A percentile compares a stretch with the other conserved stretches of the same genome.
Conservation (phyloP, 2,888 invertebrate genomes). For the Gasteruption jaculator region DNA sequence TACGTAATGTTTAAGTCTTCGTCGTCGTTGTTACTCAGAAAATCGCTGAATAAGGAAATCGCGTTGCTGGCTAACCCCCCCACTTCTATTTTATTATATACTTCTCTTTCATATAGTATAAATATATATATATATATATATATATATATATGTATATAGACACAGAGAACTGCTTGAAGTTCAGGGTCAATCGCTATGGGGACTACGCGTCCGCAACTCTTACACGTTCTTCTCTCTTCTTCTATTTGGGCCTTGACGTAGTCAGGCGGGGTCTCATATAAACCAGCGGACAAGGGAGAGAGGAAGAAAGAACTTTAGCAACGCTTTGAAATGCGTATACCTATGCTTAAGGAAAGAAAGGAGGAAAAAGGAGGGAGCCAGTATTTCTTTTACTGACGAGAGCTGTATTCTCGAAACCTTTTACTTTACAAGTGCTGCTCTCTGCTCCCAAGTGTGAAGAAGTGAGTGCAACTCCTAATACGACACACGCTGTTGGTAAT, state of each 20-base stretch:
- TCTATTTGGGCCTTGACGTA: conserved; percentile 45
- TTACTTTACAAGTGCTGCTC: conserved; percentile 38
- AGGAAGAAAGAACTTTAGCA: too few relatives aligned
- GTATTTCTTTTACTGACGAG: conserved; percentile 11
- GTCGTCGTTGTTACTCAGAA: conserved; percentile 33
- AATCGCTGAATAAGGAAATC: conserved; percentile 48
- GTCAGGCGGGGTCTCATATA: conserved; percentile 25
- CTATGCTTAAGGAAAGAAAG: too few relatives aligned
- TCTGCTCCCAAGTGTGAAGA: too few relatives aligned
- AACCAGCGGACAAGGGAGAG: conserved; percentile 24
- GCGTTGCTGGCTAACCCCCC: conserved; percentile 23
- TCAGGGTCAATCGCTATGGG: conserved; percentile 44
- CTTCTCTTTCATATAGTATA: too few relatives aligned
- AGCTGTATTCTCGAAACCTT: conserved; percentile 19
- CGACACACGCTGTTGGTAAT: conserved; percentile 29
- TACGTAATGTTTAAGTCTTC: conserved; percentile 32
- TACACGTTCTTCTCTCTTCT: conserved; percentile 38
- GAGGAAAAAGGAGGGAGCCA: conserved; percentile 15
- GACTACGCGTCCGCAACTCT: conserved; percentile 38
- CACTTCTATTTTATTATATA: conserved; percentile 20
- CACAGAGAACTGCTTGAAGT: conserved; percentile 37
- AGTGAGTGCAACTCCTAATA: conserved; percentile 21
- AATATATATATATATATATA: not conserved
- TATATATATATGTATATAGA: too few relatives aligned
- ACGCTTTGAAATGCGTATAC: too few relatives aligned